phyloP scores from a whole-genome alignment of 2,113 vertebrate species.

The Crypturellus undulatus region DNA sequence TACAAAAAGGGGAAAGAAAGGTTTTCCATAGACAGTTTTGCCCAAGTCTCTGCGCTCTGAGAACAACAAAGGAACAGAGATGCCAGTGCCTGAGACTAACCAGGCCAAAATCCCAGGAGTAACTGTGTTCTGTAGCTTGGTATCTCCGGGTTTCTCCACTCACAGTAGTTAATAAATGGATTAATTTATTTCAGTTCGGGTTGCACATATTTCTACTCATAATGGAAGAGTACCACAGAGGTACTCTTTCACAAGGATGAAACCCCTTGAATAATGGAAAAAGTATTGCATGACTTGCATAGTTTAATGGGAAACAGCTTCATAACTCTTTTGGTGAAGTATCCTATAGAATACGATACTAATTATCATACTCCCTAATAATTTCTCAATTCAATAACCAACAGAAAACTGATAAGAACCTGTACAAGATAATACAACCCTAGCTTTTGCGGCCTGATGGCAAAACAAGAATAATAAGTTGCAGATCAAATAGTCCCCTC shows the following conservation, averaged over 20 bases:
- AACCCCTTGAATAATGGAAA: background rate
- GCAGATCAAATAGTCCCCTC: too few species aligned
- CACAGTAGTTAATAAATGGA: background rate
- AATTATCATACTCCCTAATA: background rate
- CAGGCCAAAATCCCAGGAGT: background rate
- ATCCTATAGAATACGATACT: background rate
- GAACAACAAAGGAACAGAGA: background rate
- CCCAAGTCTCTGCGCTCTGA: background rate
- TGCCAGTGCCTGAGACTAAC: background rate
- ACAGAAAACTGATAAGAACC: background rate
- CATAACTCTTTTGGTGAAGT: background rate
- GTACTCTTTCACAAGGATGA: background rate
- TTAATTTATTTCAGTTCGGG: background rate
- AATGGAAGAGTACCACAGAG: background rate
- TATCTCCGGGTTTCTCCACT: background rate
- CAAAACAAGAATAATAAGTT: background rate
- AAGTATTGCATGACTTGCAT: background rate
- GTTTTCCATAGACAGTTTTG: background rate
- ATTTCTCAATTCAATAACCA: background rate
- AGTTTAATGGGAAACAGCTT: background rate
- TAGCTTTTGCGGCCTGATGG: background rate
- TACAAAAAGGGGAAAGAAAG: background rate
- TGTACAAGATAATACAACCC: background rate
- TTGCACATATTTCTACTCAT: too few species aligned
- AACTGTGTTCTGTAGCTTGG: fast-evolving